These are phyloP conservation scores for Acrossocheilus fasciatus DNA, from an alignment of 2,797 vertebrate species.

Conservation along the genomic window DNA sequence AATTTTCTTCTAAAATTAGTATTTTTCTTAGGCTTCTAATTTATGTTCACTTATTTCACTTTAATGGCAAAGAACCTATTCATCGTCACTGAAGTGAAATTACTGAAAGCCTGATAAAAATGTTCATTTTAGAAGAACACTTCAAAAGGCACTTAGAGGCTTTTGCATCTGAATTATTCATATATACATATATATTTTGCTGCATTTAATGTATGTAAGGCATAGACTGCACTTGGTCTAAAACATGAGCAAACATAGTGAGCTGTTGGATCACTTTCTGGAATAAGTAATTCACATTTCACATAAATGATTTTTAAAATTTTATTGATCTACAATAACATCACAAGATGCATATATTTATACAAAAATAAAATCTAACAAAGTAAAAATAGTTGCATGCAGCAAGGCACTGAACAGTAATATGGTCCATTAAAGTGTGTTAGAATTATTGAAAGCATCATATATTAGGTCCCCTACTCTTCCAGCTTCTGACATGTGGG, in stretches of 20 bases:
- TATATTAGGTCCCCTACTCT: slow-evolving; percentile 13
- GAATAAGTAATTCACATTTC: slow-evolving; percentile 5
- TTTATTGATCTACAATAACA: slow-evolving; percentile 32
- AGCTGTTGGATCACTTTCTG: not conserved
- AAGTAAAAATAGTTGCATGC: not conserved
- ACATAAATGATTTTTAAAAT: not conserved
- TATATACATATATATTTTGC: not conserved
- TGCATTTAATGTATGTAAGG: not conserved
- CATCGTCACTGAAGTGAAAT: not conserved
- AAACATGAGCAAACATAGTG: not conserved
- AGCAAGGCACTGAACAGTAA: slow-evolving; percentile 19
- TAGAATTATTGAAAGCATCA: slow-evolving; percentile 13
- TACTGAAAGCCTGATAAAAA: not conserved
- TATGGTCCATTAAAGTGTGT: slow-evolving; percentile 6
- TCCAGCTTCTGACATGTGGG: not conserved
- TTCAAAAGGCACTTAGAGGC: not conserved
- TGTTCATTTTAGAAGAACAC: not conserved
- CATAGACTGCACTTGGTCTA: not conserved
- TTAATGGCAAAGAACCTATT: not conserved
- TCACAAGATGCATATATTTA: not conserved
- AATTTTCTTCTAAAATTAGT: not conserved
- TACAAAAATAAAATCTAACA: slow-evolving; percentile 41
- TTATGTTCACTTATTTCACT: not conserved
- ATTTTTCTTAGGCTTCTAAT: not conserved
- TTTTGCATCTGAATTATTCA: not conserved